These are phyloP conservation scores for Araneus ventricosus DNA, from an alignment of 1,140 invertebrate genomes.

Conservation along the genomic window DNA sequence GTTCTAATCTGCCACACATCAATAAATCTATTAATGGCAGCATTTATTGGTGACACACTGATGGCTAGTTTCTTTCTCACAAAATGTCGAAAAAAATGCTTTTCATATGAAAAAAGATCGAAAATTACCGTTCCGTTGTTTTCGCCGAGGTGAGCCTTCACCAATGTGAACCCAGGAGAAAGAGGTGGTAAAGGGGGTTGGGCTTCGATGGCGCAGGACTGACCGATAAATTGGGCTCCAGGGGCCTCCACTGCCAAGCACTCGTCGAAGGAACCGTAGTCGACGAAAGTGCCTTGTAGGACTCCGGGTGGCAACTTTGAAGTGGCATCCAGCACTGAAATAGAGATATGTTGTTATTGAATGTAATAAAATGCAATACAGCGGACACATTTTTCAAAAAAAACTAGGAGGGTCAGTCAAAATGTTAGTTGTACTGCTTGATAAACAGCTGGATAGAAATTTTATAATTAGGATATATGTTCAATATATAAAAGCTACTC, in stretches of 20 bases:
- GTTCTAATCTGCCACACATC: no score
- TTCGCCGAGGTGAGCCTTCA: neutral
- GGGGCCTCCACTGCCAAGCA: slow-evolving; percentile 59
- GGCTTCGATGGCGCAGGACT: slow-evolving; percentile 42
- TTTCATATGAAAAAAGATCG: no score
- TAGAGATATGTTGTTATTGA: neutral
- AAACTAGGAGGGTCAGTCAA: no score
- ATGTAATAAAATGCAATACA: neutral
- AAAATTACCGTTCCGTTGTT: slow-evolving; percentile 52
- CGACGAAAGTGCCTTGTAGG: slow-evolving; percentile 70
- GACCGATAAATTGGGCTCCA: neutral
- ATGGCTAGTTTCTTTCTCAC: no score
- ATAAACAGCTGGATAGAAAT: no score
- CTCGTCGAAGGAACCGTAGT: slow-evolving; percentile 76
- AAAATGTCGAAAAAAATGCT: no score
- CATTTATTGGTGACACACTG: no score
- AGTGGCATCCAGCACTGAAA: slow-evolving; percentile 64
- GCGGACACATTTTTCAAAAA: no score
- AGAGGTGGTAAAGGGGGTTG: neutral
- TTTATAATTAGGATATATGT: no score
- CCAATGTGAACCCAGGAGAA: neutral
- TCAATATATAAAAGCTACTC: no score
- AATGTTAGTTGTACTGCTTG: no score
- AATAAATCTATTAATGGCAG: no score
- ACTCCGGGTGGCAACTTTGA: slow-evolving; percentile 59